Base-by-base conservation (phyloP, 2,888 invertebrate genomes). In the Altica lythri region DNA sequence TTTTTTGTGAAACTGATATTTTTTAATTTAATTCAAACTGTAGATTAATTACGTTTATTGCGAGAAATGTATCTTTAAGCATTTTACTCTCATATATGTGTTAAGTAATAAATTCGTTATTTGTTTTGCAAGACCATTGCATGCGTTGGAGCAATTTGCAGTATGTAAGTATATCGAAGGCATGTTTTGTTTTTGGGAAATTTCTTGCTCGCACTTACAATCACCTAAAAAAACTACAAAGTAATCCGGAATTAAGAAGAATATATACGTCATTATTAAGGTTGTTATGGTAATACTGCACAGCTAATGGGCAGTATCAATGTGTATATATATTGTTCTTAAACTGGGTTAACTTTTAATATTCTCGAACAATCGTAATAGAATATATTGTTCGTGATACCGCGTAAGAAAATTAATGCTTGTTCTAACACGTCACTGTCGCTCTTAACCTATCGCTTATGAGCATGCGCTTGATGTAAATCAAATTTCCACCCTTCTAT, bases 141-240 rank as follows among this genome's bases (percentile, higher is more conserved):
- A 90, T 88, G 92, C 90, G 78, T 86, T 92, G 85, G 89, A 88
- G 83, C 84, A 88, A 76, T 86, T 92, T 80, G 88, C 89, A 78
- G 87, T 87, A 86, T 92, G 91, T 92, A 89, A 92, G 92, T 92
- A 90, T 47, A 18, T 52, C 19, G 29, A 25, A 40, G 38, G 38
- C 37, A 27, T 42, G 47, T 35, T 29, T 40, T 32, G 25, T 25
- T 25, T 35, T 50, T 44, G 44, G 34, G 52, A 44, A 38, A 12
- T 4, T n/a, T 29, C 42, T 29, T 54, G 53, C 53, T 52, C 52
- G 57, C 61, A 61, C 34, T 38, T 12, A 13, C 25, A 22, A 34
- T 19, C 52, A 32, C 47, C 37, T 10, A 34, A 34, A 12, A 34
- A 30, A 34, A 16, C 34, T n/a, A n/a, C n/a, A n/a, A n/a, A 4